phyloP scores from a whole-genome alignment of 92 coral and sea anemone species.

The Umimayanthus kanabou region DNA sequence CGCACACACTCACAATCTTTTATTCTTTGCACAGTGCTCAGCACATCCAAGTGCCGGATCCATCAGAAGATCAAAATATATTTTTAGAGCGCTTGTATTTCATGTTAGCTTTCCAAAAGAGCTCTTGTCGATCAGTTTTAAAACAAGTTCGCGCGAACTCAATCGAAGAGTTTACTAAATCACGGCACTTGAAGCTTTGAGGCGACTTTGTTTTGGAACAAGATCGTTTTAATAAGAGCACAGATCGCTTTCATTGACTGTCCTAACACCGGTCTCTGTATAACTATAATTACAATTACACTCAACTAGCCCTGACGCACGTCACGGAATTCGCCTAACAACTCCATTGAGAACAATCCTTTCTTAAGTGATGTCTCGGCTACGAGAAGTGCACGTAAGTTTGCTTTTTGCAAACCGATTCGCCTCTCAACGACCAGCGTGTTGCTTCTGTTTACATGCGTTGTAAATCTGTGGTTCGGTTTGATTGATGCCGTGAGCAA shows the following conservation, averaged over 20 bases:
- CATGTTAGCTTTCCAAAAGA: not conserved
- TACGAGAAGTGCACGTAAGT: constrained; percentile 13
- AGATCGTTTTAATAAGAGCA: constrained; percentile 91
- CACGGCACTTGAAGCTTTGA: constrained; percentile 9
- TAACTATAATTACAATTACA: constrained; percentile 81
- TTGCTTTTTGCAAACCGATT: constrained; percentile 7
- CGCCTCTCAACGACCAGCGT: constrained; percentile 23
- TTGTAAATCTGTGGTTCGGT: constrained; percentile 11
- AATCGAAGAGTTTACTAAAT: not conserved
- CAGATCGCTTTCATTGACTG: constrained; percentile 79
- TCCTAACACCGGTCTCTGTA: constrained; percentile 64
- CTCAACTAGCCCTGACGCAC: constrained; percentile 43
- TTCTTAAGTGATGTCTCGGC: constrained; percentile 2
- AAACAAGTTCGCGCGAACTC: not conserved
- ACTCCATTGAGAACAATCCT: constrained; percentile 25
- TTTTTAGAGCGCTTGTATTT: not conserved
- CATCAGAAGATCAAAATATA: not conserved
- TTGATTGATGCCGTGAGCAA: constrained; percentile 27
- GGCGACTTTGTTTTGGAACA: constrained; percentile 67
- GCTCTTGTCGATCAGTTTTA: not conserved
- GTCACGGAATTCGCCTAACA: constrained; percentile 73
- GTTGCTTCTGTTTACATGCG: constrained; percentile 30
- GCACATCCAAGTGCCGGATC: constrained; percentile 6
- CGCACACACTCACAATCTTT: not conserved
- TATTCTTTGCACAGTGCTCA: constrained; percentile 6